These are phyloP conservation scores for Mycogona germanica DNA, from an alignment of 2,888 invertebrate genomes.

Conservation along the genomic window DNA sequence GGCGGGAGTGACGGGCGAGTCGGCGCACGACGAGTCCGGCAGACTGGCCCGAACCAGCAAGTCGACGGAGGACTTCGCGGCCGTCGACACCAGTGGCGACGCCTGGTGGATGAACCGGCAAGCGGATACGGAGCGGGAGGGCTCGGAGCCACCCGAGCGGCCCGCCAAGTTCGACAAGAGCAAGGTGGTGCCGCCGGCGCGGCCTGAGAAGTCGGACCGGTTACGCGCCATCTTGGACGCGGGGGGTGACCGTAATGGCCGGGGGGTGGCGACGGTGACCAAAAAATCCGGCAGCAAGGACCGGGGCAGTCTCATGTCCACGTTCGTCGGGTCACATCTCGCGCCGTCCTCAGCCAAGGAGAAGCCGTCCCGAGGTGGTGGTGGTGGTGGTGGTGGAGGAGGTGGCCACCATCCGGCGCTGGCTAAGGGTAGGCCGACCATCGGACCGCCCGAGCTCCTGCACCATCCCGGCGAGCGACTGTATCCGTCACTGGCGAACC, in stretches of 20 bases:
- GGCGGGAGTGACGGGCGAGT: too few species aligned
- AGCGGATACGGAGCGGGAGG: background rate
- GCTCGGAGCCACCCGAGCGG: constrained; percentile 8
- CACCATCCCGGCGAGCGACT: too few species aligned
- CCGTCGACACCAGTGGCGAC: background rate
- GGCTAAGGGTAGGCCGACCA: too few species aligned
- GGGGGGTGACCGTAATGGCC: background rate
- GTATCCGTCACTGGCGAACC: too few species aligned
- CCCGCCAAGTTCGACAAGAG: constrained; percentile 12
- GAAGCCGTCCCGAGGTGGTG: constrained; percentile 5
- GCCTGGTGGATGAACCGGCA: too few species aligned
- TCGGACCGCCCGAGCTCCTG: too few species aligned
- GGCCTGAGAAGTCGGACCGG: constrained; percentile 13
- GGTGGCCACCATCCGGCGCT: too few species aligned
- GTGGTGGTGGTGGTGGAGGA: too few species aligned
- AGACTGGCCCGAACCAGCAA: background rate
- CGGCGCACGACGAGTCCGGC: too few species aligned
- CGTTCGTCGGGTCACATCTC: too few species aligned
- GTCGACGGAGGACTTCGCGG: background rate
- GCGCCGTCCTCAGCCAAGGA: background rate
- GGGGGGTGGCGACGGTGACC: background rate
- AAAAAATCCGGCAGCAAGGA: too few species aligned
- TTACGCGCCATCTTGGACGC: constrained; percentile 8
- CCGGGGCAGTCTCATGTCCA: too few species aligned
- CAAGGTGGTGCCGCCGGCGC: background rate